phyloP scores from a whole-genome alignment of 2,888 invertebrate genomes.

The Ophion ellenae region DNA sequence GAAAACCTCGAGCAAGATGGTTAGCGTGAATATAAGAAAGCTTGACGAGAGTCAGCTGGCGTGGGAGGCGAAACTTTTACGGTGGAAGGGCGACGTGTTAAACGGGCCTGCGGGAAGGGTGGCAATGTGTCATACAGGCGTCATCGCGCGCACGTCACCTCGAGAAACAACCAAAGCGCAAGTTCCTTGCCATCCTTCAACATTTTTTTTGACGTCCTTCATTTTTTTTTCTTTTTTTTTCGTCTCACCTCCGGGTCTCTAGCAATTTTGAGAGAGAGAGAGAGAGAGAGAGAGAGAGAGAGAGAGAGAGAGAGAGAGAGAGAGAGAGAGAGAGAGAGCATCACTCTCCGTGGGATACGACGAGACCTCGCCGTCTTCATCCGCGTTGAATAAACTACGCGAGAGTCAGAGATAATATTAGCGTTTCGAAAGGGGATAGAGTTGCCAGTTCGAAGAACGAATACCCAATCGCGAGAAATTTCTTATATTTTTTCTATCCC shows the following conservation, averaged over 20 bases:
- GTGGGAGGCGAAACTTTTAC: constrained; percentile 40
- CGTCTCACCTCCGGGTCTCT: constrained; percentile 45
- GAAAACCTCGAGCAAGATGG: constrained; percentile 37
- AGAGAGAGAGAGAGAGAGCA: no score
- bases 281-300: constrained; percentile 16
- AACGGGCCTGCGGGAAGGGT: constrained; percentile 59
- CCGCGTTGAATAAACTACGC: constrained; percentile 59
- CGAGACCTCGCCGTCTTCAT: constrained; percentile 36
- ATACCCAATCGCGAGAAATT: constrained; percentile 11
- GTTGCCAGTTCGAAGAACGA: constrained; percentile 31
- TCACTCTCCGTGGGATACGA: constrained; percentile 5
- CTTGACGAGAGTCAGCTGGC: constrained; percentile 73
- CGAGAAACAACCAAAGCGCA: constrained; percentile 47
- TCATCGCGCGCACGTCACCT: constrained; percentile 67
- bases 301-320: not conserved
- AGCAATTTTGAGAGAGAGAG: constrained; percentile 22
- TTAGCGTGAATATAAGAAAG: constrained; percentile 62
- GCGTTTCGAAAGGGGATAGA: constrained; percentile 47
- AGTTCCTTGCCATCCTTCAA: constrained; percentile 35
- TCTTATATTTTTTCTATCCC: constrained; percentile 6
- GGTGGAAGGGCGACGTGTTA: constrained; percentile 56
- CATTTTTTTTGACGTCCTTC: not conserved
- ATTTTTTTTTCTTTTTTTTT: constrained; percentile 16
- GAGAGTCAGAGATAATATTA: constrained; percentile 62
- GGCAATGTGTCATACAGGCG: constrained; percentile 62